Base-by-base conservation (phyloP, 2,797 vertebrate genomes). In the Nothura maculosa region DNA sequence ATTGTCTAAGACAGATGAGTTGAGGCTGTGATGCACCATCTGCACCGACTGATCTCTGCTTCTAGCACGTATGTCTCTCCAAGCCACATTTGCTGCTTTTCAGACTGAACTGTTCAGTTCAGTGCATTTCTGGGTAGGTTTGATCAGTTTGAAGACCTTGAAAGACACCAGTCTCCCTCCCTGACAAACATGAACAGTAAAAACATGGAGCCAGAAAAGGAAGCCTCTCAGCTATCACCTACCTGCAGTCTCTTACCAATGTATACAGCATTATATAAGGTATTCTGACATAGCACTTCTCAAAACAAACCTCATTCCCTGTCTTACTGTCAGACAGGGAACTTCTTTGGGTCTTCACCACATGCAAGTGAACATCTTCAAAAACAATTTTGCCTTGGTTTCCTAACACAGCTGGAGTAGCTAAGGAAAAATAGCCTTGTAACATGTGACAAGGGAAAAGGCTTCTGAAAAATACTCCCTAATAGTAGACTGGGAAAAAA, bases 291-390 rank as follows among this genome's bases (percentile, higher is more conserved):
- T 14, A 82, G 2, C 5, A 32, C 25, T 5, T 57, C 52, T 32
- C 22, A 61, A 83, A 48, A 58, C 5, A 10, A 36, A 0, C 28
- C 42, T 70, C 79, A n/a, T 62, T 47, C 22, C 34, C 8, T 3
- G 75, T 36, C 61, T 52, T 57, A 34, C 18, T 6, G 11, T 6
- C 42, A 42, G 6, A 62, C 50, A 70, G 78, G 52, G n/a, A 76
- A 36, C 47, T 70, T 75, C 20, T 32, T 32, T 0, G 0, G 19
- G 22, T 28, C 47, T 75, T 45, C 21, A 52, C 12, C 27, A 32
- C 9, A 58, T 0, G 28, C 30, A 64, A 3, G 1, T 11, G 7
- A 55, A 77, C 4, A 48, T 6, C 1, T 47, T 24, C 27, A 52
- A 52, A 52, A 9, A 34, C 28, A 6, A 2, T 45, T 66, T 66